Conservation (phyloP, 2,113 vertebrate genomes). For the Perccottus glenii region DNA sequence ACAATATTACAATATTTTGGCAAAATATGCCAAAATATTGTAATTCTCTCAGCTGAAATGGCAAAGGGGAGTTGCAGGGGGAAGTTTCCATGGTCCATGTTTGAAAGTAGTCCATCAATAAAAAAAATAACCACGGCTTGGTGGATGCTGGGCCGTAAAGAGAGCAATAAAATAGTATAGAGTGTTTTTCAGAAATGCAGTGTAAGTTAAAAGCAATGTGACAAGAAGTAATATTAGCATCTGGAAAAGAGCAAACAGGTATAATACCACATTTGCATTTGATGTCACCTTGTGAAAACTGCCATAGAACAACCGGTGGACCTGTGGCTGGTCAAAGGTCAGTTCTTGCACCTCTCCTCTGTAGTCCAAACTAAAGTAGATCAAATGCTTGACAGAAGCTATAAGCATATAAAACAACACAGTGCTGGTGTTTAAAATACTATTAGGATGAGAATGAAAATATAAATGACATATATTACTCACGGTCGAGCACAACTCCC, state of each 20-base stretch:
- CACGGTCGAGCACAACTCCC: conserved; percentile 89
- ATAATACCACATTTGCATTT: background rate
- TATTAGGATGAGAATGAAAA: background rate
- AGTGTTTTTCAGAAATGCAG: too few relatives aligned
- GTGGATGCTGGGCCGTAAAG: too few relatives aligned
- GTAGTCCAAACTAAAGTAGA: conserved; percentile 90
- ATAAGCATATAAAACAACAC: background rate
- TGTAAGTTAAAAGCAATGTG: too few relatives aligned
- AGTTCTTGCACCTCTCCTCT: conserved; percentile 87
- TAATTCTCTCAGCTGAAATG: too few relatives aligned
- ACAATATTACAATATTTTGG: too few relatives aligned
- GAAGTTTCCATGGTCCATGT: too few relatives aligned
- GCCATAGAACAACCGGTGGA: conserved; percentile 91
- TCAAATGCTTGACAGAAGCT: conserved; percentile 86
- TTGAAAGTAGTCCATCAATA: too few relatives aligned
- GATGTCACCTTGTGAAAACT: conserved; percentile 93
- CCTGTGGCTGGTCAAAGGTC: conserved; percentile 88
- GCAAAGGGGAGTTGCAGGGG: too few relatives aligned
- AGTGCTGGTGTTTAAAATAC: background rate
- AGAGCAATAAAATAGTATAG: too few relatives aligned
- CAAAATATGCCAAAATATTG: too few relatives aligned
- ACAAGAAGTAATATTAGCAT: too few relatives aligned
- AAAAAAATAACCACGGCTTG: too few relatives aligned
- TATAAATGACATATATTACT: conserved; percentile 55
- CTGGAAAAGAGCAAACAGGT: background rate